Percentiles rank a stretch among this genome's conserved stretches.
phyloP scores from a whole-genome alignment of 1,140 invertebrate genomes.

The Trypoxylus dichotomus region DNA sequence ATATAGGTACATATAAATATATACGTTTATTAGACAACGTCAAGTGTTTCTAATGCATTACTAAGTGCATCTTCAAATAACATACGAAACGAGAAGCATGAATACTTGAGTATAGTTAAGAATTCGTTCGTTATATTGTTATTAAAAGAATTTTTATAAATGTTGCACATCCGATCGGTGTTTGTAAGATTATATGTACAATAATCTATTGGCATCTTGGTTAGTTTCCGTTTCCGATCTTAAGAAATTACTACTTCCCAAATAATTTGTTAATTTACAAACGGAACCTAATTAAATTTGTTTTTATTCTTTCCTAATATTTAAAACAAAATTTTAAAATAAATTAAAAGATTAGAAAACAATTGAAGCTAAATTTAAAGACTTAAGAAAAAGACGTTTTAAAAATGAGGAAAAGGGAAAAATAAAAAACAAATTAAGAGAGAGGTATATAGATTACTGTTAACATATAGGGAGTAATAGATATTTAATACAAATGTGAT shows the following conservation, averaged over 20 bases:
- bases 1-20: background rate
- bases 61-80: background rate
- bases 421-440: background rate
- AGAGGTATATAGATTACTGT: background rate
- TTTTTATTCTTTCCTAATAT: background rate
- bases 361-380: too few species aligned
- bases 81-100: background rate
- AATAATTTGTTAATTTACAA: constrained; percentile 8
- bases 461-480: background rate
- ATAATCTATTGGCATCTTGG: background rate
- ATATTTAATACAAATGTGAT: constrained; percentile 15
- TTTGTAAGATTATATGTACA: constrained; percentile 16
- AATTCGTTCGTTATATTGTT: constrained; percentile 25
- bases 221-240: background rate
- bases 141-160: constrained; percentile 29
- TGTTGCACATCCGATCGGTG: constrained; percentile 29
- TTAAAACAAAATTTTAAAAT: too few species aligned
- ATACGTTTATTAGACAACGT: background rate
- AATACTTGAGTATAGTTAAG: background rate
- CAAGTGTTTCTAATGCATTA: constrained; percentile 28
- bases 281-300: background rate
- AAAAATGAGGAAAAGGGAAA: background rate
- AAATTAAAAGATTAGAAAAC: background rate
- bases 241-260: constrained; percentile 14
- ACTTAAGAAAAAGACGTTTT: background rate